Base-by-base conservation (phyloP, 2,113 vertebrate species). In the Aptenodytes patagonicus region DNA sequence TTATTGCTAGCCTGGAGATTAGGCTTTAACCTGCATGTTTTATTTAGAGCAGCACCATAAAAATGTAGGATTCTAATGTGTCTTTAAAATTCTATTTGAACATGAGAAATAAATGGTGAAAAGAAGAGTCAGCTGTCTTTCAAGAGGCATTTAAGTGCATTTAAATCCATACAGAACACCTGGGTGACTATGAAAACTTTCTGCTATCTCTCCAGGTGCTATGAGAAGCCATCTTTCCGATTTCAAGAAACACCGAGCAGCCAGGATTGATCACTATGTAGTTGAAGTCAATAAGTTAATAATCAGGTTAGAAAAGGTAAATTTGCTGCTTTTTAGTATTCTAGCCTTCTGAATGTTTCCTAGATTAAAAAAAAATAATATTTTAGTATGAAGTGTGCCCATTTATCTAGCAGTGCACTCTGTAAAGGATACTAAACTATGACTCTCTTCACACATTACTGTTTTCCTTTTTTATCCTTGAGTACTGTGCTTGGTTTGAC, bases 221-320 rank as follows among this genome's bases (percentile, higher is more conserved):
- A 96, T 97, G 65, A 98, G 98, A 97, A 99, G 98, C 97, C 99
- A 99, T 94, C 98, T 99, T 88, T 99, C 99, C 25, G 95, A 98
- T 71, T 99, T 99, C 96, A 99, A 99, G 98, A 99, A 99, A 87
- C 99, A 99, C 83, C 97, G 99, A 80, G 99, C 99, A 76, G 99
- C 99, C 87, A 98, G 99, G 90, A 99, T 99, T 94, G 99, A 99
- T 96, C 99, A 99, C 97, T 99, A 99, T 80, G 99, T 99, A 90
- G 98, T 99, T 86, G 99, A 99, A 97, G 99, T 99, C 96, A 99
- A 99, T 98, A 99, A 99, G 96, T 98, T 99, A 89, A 98, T 99
- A 96, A 99, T 99, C 96, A 99, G 99, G 89, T 98, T 99, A 97
- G 99, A 99, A 97, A 99, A 99, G 99, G 99, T 99, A 94, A 98